phyloP scores from a whole-genome alignment of 2,888 invertebrate genomes.

The Lasioglossum calceatum region DNA sequence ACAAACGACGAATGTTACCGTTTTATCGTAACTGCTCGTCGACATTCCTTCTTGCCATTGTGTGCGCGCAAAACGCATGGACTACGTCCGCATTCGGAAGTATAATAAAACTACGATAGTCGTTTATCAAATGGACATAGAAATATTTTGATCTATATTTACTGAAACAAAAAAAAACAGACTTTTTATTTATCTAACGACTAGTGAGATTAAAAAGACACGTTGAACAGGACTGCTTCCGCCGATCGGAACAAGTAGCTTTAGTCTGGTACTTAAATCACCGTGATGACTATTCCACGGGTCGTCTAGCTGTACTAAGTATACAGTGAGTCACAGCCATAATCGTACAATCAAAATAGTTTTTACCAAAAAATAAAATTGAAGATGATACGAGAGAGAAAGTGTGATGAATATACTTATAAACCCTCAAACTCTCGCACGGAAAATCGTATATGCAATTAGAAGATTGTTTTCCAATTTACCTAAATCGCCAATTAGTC shows the following conservation, averaged over 20 bases:
- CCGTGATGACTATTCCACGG: slow-evolving; percentile 25
- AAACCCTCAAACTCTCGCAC: background rate
- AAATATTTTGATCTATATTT: slow-evolving; percentile 61
- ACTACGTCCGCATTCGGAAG: slow-evolving; percentile 39
- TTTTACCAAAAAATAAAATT: background rate
- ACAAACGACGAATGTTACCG: slow-evolving; percentile 33
- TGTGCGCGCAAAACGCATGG: slow-evolving; percentile 27
- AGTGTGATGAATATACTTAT: background rate
- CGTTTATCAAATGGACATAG: slow-evolving; percentile 47
- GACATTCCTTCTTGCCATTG: slow-evolving; percentile 61
- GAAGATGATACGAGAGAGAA: background rate
- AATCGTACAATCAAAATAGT: background rate
- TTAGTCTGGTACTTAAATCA: slow-evolving; percentile 35
- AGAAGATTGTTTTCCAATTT: background rate
- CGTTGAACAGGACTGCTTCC: slow-evolving; percentile 51
- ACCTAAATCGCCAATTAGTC: background rate
- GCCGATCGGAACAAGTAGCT: slow-evolving; percentile 44
- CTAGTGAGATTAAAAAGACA: slow-evolving; percentile 34
- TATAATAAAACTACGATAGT: slow-evolving; percentile 38
- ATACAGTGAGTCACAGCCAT: background rate
- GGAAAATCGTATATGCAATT: background rate
- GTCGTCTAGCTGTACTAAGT: background rate
- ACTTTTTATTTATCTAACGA: slow-evolving; percentile 61
- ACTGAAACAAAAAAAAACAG: slow-evolving; percentile 30
- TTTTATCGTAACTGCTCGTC: slow-evolving; percentile 50